These are phyloP conservation scores for Papilio gigon DNA, from an alignment of 2,888 invertebrate genomes.

Conservation along the genomic window DNA sequence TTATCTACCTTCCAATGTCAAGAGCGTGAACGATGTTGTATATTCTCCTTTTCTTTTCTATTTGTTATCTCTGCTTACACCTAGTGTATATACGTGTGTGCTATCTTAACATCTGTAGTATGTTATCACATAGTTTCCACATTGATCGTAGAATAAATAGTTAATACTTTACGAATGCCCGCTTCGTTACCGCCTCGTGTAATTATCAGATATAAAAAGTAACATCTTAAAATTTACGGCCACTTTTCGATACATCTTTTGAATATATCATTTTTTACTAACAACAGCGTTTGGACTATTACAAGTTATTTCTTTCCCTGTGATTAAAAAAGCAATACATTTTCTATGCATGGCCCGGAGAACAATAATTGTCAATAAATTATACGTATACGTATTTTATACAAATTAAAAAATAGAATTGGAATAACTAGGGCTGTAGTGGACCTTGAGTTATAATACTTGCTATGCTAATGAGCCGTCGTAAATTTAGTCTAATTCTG, in stretches of 20 bases:
- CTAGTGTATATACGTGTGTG: no score
- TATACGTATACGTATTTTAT: no score
- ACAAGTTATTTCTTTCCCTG: not conserved
- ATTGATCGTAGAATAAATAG: conserved; percentile 3
- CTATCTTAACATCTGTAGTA: no score
- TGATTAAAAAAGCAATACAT: conserved; percentile 11
- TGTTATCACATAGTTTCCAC: not conserved
- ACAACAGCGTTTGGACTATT: conserved; percentile 16
- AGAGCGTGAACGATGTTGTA: no score
- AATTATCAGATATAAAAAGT: conserved; percentile 36
- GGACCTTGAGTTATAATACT: no score
- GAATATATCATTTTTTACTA: conserved; percentile 24
- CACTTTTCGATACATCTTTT: conserved; percentile 14
- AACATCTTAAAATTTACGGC: conserved; percentile 33
- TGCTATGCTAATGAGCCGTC: no score
- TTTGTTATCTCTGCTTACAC: no score
- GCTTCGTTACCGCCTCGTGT: conserved; percentile 20
- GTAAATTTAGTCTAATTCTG: no score
- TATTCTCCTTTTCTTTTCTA: no score
- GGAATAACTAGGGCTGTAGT: no score
- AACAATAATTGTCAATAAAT: not conserved
- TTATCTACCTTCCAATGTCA: no score
- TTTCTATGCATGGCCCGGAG: not conserved
- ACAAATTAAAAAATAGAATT: no score
- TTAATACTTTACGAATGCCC: not conserved